Percentiles rank a stretch among this genome's conserved stretches.
phyloP scores from a whole-genome alignment of 2,888 invertebrate genomes.

The Sycophila texana region DNA sequence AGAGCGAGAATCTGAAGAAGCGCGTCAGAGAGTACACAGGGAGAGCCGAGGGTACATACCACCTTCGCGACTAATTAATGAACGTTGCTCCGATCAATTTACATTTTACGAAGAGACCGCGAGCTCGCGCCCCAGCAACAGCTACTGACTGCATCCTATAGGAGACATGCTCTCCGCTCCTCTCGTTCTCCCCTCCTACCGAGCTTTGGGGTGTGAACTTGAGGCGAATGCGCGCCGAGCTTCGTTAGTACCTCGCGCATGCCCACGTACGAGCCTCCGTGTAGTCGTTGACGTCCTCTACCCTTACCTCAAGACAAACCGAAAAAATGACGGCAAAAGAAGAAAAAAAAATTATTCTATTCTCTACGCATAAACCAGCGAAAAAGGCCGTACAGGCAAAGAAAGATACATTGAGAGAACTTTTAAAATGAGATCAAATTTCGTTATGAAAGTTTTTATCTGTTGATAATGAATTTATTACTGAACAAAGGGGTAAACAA shows the following conservation, averaged over 20 bases:
- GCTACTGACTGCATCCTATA: constrained; percentile 6
- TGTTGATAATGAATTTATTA: too few relatives aligned
- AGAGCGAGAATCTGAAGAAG: not conserved
- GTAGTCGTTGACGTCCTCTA: constrained; percentile 42
- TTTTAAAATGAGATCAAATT: too few relatives aligned
- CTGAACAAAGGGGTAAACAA: too few relatives aligned
- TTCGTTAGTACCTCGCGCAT: constrained; percentile 35
- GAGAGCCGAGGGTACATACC: constrained; percentile 63
- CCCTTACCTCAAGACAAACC: too few relatives aligned
- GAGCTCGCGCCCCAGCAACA: constrained; percentile 31
- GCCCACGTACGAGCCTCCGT: constrained; percentile 44
- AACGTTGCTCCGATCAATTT: constrained; percentile 73
- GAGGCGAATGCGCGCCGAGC: not conserved
- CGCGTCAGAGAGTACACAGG: not conserved
- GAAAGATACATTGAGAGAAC: too few relatives aligned
- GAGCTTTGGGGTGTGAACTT: constrained; percentile 24
- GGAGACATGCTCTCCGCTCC: constrained; percentile 16
- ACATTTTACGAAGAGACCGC: constrained; percentile 69
- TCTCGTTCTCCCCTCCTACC: constrained; percentile 8
- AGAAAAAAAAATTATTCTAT: too few relatives aligned
- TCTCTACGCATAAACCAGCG: too few relatives aligned
- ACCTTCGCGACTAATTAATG: constrained; percentile 73
- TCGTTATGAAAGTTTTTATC: too few relatives aligned
- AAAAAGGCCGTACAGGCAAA: too few relatives aligned
- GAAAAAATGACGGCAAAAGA: too few relatives aligned